Evolutionary conservation across 2,888 invertebrate genomes (phyloP), one percentile per base, ranked within the genome.

Genomic region (Idaea dimidiata): DNA sequence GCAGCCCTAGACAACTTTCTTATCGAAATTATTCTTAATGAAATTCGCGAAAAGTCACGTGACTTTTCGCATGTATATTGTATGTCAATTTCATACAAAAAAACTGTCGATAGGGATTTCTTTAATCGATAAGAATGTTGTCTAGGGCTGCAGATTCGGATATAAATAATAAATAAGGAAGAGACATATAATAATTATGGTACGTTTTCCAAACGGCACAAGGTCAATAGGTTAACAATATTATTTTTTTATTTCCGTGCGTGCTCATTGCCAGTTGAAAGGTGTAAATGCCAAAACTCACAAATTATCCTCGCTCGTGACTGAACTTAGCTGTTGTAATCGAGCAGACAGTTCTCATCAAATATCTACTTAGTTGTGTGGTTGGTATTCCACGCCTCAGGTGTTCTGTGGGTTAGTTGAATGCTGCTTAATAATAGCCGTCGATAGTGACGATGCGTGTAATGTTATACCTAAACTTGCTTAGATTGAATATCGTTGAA

Each of bases 271-370:
- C 63, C 61, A 65, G 59, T 71, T 72, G 69, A 72, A 74, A 79
- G 79, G 77, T 76, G 76, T 80, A 86, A 87, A 89, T 87, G 87
- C 84, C 88, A 84, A 88, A 88, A 88, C 86, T 86, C 76, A 81
- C 86, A 82, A 88, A 89, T 90, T 88, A 88, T 86, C 77, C 76
- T 66, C 77, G 82, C 74, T 89, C 90, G 90, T 89, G 89, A 89
- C 86, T 87, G 79, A 83, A 82, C 85, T 87, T 87, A 84, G 78
- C 84, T 83, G 87, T 86, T 86, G 82, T 75, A 75, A 84, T 81
- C 79, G 74, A 62, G 61, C 73, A 75, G 80, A 82, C 80, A 84
- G 81, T 82, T 74, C 82, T 81, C 85, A 83, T 87, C 87, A 82
- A 79, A 78, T 75, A 78, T 71, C 16, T 54, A 54, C 16, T 69